These are phyloP conservation scores for Xanthia icteritia DNA, from an alignment of 2,888 invertebrate genomes.

Conservation along the genomic window DNA sequence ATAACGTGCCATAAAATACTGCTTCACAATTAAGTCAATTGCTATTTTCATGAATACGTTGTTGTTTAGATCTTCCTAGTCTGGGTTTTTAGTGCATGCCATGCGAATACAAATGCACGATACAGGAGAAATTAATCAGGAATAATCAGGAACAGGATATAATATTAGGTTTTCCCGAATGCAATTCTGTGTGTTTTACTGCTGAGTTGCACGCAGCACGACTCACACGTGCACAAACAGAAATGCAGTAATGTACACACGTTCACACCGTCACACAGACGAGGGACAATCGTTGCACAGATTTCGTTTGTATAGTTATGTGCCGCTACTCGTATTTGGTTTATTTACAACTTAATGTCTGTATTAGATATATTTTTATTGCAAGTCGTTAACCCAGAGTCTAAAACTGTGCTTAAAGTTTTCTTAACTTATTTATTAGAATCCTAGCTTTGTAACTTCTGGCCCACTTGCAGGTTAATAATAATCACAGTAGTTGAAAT, in stretches of 20 bases:
- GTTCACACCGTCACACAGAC: background rate
- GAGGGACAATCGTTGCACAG: conserved; percentile 18
- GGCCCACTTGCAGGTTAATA: background rate
- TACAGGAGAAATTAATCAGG: background rate
- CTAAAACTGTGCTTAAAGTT: background rate
- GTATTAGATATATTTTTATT: background rate
- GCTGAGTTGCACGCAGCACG: too few species aligned
- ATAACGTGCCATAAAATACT: too few species aligned
- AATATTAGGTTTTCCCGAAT: background rate
- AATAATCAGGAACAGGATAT: background rate
- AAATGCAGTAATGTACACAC: conserved; percentile 17
- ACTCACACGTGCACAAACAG: background rate
- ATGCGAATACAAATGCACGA: too few species aligned
- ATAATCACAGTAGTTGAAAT: background rate
- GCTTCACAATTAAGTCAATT: background rate
- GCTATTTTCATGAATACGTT: background rate
- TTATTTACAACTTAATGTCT: conserved; percentile 2
- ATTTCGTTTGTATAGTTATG: conserved; percentile 25
- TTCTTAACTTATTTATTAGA: background rate
- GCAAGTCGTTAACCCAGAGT: background rate
- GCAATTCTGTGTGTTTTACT: background rate
- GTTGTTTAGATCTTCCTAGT: background rate
- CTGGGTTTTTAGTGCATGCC: background rate
- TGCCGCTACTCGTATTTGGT: background rate
- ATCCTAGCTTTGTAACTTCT: too few species aligned